Evolutionary conservation across 1,140 invertebrate species (phyloP).

Genomic region (Drosophila busckii): DNA sequence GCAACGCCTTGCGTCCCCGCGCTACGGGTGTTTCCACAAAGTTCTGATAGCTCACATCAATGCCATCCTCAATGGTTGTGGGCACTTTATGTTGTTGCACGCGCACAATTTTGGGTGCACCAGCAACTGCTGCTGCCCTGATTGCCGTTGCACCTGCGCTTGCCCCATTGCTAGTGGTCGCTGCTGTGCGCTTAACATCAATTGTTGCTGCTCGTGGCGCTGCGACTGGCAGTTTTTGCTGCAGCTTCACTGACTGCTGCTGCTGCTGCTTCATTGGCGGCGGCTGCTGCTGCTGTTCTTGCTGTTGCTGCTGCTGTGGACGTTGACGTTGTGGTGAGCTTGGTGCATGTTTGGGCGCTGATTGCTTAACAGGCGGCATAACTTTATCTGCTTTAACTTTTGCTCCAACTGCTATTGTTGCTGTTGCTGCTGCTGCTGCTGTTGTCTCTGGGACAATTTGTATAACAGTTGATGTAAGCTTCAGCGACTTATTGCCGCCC

Average conservation of each 20-base stretch:
- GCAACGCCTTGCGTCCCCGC: slow-evolving; percentile 40
- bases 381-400: not conserved
- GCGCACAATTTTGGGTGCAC: slow-evolving; percentile 26
- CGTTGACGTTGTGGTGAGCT: no score
- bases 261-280: not conserved
- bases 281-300: not conserved
- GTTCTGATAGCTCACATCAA: slow-evolving; percentile 58
- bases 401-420: not conserved
- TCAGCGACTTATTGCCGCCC: slow-evolving; percentile 24
- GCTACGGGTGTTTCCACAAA: slow-evolving; percentile 46
- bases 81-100: slow-evolving; percentile 50
- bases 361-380: not conserved
- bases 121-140: not conserved
- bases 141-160: not conserved
- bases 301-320: not conserved
- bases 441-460: slow-evolving; percentile 24
- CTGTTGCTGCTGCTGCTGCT: not conserved
- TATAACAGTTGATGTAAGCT: slow-evolving; percentile 51
- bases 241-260: not conserved
- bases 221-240: not conserved
- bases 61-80: slow-evolving; percentile 51
- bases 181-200: not conserved
- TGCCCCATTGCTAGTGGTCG: no score
- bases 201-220: no score
- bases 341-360: not conserved